Percentiles rank a stretch among this genome's conserved stretches.
Evolutionary conservation across 2,888 invertebrate genomes (phyloP).

Genomic region (Ditula angustiorana): DNA sequence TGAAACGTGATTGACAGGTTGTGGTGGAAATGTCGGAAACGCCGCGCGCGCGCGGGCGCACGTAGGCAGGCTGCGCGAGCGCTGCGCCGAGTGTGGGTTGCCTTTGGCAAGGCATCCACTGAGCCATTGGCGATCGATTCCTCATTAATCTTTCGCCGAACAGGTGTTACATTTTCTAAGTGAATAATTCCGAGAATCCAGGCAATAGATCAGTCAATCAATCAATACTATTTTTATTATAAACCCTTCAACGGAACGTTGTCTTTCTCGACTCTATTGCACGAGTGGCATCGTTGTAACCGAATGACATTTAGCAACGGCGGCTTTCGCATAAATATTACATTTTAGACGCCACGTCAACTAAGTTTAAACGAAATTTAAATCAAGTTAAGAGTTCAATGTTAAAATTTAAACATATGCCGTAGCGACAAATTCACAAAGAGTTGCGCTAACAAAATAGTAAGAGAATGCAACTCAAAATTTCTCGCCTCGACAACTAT

Average conservation of each 20-base stretch:
- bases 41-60: constrained; percentile 55
- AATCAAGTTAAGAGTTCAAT: too few species aligned
- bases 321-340: too few species aligned
- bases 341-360: too few species aligned
- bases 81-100: constrained; percentile 49
- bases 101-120: constrained; percentile 37
- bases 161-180: constrained; percentile 44
- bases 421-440: neutral
- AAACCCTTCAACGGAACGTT: neutral
- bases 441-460: neutral
- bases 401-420: neutral
- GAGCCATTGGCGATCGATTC: constrained; percentile 42
- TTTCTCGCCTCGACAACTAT: constrained; percentile 66
- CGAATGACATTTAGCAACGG: too few species aligned
- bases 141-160: constrained; percentile 44
- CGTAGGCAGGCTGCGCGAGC: constrained; percentile 61
- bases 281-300: too few species aligned
- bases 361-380: too few species aligned
- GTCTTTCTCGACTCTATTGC: too few species aligned
- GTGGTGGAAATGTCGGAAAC: constrained; percentile 54
- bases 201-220: constrained; percentile 40
- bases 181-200: constrained; percentile 36
- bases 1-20: constrained; percentile 49
- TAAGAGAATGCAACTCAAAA: constrained; percentile 46
- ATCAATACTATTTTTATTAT: neutral